Evolutionary conservation across 2,888 invertebrate genomes (phyloP).

Genomic region (Nematopogon swammerdamellus): DNA sequence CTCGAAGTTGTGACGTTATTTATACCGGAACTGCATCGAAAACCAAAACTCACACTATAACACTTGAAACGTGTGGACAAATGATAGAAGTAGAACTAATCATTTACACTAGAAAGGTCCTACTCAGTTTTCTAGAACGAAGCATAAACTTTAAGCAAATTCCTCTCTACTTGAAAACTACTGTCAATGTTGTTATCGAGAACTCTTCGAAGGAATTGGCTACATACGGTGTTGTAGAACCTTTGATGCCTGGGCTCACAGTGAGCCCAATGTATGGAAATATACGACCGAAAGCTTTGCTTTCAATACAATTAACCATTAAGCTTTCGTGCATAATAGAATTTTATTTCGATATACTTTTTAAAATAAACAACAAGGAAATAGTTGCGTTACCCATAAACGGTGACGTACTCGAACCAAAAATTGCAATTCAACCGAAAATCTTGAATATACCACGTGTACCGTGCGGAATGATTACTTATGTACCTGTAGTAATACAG

Average conservation of each 20-base stretch:
- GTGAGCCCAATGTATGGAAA: conserved; percentile 50
- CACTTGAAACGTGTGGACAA: background rate
- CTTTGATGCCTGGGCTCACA: conserved; percentile 37
- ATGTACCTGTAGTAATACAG: conserved; percentile 36
- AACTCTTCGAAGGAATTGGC: conserved; percentile 54
- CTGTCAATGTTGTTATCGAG: conserved; percentile 42
- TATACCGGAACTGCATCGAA: conserved; percentile 32
- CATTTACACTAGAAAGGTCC: conserved; percentile 33
- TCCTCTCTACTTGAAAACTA: conserved; percentile 32
- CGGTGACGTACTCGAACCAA: conserved; percentile 50
- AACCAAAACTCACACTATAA: conserved; percentile 20
- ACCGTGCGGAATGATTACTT: conserved; percentile 34
- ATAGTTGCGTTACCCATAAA: conserved; percentile 34
- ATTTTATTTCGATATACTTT: conserved; percentile 30
- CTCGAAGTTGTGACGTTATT: conserved; percentile 32
- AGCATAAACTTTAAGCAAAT: conserved; percentile 36
- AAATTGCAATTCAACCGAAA: conserved; percentile 42
- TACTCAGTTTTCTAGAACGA: conserved; percentile 37
- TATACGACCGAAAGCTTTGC: conserved; percentile 45
- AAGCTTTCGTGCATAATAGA: conserved; percentile 41
- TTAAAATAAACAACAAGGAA: conserved; percentile 46
- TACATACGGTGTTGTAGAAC: conserved; percentile 46
- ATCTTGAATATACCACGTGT: conserved; percentile 47
- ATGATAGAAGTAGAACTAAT: conserved; percentile 23
- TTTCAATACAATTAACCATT: conserved; percentile 39